Percentiles rank a stretch among this genome's conserved stretches.
phyloP scores from a whole-genome alignment of 2,113 vertebrate species.

The Pelobates fuscus region DNA sequence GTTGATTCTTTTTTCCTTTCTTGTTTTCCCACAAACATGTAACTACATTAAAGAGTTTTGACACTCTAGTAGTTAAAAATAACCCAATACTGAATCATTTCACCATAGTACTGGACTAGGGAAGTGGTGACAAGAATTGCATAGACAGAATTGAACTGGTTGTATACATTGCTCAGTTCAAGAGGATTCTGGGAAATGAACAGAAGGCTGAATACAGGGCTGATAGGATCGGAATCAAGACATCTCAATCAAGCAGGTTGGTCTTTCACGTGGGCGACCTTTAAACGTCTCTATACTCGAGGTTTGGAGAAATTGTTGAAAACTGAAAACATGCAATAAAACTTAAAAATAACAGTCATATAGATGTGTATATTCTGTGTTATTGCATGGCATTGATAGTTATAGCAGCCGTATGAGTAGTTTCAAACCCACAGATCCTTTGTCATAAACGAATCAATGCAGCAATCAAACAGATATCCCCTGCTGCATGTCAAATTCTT shows the following conservation, averaged over 20 bases:
- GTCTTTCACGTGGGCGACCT: neutral
- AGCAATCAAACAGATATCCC: neutral
- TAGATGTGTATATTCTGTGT: neutral
- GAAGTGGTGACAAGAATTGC: too few species aligned
- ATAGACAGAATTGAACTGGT: too few species aligned
- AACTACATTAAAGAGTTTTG: too few species aligned
- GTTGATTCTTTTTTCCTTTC: too few species aligned
- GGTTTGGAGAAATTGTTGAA: neutral
- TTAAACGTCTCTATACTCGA: neutral
- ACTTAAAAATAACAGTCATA: too few species aligned
- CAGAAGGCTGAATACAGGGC: neutral
- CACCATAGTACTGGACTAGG: too few species aligned
- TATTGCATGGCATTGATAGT: too few species aligned
- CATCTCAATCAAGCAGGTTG: conserved; percentile 21
- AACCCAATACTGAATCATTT: too few species aligned
- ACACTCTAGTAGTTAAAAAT: too few species aligned
- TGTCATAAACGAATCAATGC: too few species aligned
- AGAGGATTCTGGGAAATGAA: conserved; percentile 41
- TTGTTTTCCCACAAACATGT: too few species aligned
- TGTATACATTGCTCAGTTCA: neutral
- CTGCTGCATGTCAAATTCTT: neutral
- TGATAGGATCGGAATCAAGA: neutral
- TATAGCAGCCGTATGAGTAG: neutral
- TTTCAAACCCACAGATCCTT: neutral
- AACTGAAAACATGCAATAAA: neutral